A percentile compares a stretch with the other conserved stretches of the same genome.
Evolutionary conservation across 2,113 vertebrate genomes (phyloP).

Genomic region (Megalops atlanticus): DNA sequence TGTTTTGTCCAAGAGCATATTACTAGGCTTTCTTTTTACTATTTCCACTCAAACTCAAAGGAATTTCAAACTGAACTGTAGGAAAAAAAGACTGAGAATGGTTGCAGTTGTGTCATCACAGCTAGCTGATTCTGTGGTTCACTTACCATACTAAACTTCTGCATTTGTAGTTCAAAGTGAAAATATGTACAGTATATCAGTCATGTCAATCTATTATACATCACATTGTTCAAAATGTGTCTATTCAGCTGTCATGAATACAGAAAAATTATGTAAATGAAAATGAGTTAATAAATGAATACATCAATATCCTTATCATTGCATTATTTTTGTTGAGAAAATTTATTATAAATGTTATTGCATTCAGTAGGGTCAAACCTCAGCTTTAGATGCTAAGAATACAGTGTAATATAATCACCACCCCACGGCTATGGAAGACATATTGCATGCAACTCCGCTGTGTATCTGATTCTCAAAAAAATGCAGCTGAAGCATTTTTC

Average conservation of each 20-base stretch:
- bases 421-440: constrained; percentile 53
- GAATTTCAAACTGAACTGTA: no score
- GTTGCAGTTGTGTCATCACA: no score
- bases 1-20: no score
- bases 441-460: constrained; percentile 60
- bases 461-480: constrained; percentile 52
- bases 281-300: constrained; percentile 36
- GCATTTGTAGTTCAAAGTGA: not conserved
- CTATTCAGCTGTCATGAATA: not conserved
- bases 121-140: no score
- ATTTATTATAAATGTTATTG: constrained; percentile 19
- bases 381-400: constrained; percentile 52
- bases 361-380: constrained; percentile 26
- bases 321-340: constrained; percentile 27
- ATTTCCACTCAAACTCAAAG: no score
- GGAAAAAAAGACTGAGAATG: no score
- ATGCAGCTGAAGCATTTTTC: constrained; percentile 43
- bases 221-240: not conserved
- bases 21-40: no score
- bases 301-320: constrained; percentile 39
- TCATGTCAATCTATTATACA: not conserved
- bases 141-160: no score
- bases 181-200: not conserved
- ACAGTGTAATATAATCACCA: constrained; percentile 53
- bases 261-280: constrained; percentile 7